These are phyloP conservation scores for Spermophilus dauricus DNA, from an alignment of 2,113 vertebrate genomes.

Conservation along the genomic window DNA sequence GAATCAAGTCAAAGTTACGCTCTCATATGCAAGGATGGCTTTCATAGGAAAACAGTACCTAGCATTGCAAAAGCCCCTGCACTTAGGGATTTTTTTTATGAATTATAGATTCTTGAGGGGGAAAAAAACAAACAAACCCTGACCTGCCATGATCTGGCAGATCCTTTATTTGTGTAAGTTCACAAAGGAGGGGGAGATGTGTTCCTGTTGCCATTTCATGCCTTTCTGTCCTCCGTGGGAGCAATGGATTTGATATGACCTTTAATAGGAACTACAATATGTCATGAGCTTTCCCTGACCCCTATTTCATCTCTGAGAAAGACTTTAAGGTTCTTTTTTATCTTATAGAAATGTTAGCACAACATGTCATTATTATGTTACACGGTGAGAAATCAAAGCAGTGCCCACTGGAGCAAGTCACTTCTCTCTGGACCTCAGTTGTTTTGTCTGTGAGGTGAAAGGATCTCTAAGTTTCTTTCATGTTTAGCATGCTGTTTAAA, in stretches of 20 bases:
- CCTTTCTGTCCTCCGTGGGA: not conserved
- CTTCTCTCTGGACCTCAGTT: not conserved
- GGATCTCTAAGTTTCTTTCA: not conserved
- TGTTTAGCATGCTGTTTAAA: not conserved
- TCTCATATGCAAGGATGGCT: not conserved
- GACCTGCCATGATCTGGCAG: not conserved
- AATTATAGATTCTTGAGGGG: not conserved
- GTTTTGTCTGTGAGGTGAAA: not conserved
- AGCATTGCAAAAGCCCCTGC: not conserved
- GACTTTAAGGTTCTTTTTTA: not conserved
- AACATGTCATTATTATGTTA: not conserved
- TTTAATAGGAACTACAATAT: not conserved
- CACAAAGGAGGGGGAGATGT: not conserved
- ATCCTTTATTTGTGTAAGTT: not conserved
- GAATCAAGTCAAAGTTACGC: not conserved
- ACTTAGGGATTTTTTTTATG: not conserved
- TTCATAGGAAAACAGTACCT: not conserved
- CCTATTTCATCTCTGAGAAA: not conserved
- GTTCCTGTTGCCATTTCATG: not conserved
- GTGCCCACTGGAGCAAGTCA: not conserved
- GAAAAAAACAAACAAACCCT: not conserved
- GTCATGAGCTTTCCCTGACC: not conserved
- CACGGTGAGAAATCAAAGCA: not conserved
- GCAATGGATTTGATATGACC: not conserved
- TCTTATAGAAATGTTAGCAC: conserved; percentile 20